These are phyloP conservation scores for Empis stercorea DNA, from an alignment of 2,888 invertebrate species.

Conservation along the genomic window DNA sequence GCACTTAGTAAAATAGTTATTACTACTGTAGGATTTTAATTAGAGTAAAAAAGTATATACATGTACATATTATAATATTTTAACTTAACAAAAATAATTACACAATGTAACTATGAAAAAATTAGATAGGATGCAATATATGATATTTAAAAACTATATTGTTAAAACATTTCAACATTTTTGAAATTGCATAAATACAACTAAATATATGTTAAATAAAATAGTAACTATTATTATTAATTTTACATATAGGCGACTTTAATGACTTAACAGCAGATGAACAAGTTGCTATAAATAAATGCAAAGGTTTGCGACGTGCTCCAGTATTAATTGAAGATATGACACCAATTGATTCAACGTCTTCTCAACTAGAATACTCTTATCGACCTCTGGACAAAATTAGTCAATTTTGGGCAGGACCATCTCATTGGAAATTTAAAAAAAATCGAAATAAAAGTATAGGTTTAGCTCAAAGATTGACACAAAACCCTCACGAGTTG, in stretches of 20 bases:
- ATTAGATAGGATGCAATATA: too few species aligned
- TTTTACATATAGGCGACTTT: conserved; percentile 26
- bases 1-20: too few species aligned
- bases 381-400: conserved; percentile 45
- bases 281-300: conserved; percentile 27
- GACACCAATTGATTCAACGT: conserved; percentile 39
- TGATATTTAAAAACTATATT: too few species aligned
- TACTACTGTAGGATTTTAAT: too few species aligned
- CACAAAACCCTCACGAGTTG: background rate
- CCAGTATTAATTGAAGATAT: conserved; percentile 42
- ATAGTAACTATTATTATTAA: background rate
- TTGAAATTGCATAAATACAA: too few species aligned
- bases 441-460: conserved; percentile 21
- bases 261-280: conserved; percentile 35
- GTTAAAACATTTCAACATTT: too few species aligned
- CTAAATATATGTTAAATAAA: too few species aligned
- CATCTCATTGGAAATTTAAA: conserved; percentile 67
- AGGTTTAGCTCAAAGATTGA: background rate
- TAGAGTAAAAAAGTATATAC: too few species aligned
- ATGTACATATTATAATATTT: too few species aligned
- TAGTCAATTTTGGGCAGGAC: conserved; percentile 61
- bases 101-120: too few species aligned
- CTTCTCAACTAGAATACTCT: conserved; percentile 53
- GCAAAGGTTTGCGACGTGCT: conserved; percentile 29
- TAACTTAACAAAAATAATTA: too few species aligned